phyloP scores from a whole-genome alignment of 2,888 invertebrate genomes.

The Drosophila subsilvestris region DNA sequence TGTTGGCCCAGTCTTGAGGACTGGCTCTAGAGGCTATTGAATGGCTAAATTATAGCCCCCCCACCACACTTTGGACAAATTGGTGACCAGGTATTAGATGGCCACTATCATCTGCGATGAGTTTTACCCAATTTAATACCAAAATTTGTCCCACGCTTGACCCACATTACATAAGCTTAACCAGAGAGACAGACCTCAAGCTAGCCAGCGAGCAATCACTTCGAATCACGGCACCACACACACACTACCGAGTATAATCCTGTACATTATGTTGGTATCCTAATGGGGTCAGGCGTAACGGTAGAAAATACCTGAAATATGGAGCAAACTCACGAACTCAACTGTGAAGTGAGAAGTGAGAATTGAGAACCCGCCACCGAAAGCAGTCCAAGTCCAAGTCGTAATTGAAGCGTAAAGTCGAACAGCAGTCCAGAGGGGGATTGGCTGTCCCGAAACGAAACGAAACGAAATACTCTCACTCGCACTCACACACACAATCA shows the following conservation, averaged over 20 bases:
- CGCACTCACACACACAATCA: slow-evolving; percentile 56
- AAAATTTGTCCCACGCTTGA: slow-evolving; percentile 11
- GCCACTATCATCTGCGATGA: background rate
- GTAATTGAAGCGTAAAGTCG: slow-evolving; percentile 73
- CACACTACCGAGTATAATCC: slow-evolving; percentile 9
- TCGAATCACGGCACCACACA: slow-evolving; percentile 54
- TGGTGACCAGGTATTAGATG: slow-evolving; percentile 21
- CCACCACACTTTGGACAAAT: slow-evolving; percentile 24
- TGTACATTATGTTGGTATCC: slow-evolving; percentile 4
- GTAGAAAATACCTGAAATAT: slow-evolving; percentile 52
- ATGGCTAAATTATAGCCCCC: slow-evolving; percentile 44
- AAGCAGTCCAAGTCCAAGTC: slow-evolving; percentile 16
- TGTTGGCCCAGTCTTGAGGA: slow-evolving; percentile 52
- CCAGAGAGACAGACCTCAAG: too few species aligned
- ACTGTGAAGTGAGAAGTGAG: slow-evolving; percentile 25
- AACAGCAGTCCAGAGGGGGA: slow-evolving; percentile 43
- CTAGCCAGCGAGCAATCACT: slow-evolving; percentile 35
- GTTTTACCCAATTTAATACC: slow-evolving; percentile 4
- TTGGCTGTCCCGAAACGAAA: slow-evolving; percentile 40
- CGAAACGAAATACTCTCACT: slow-evolving; percentile 6
- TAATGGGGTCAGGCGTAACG: slow-evolving; percentile 67
- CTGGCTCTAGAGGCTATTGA: slow-evolving; percentile 10
- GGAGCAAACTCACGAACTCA: slow-evolving; percentile 68
- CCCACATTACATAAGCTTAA: slow-evolving; percentile 60
- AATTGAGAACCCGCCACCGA: background rate